A percentile compares a stretch with the other conserved stretches of the same genome.
Evolutionary conservation across 1,140 invertebrate species (phyloP).

Genomic region (Halyomorpha halys): DNA sequence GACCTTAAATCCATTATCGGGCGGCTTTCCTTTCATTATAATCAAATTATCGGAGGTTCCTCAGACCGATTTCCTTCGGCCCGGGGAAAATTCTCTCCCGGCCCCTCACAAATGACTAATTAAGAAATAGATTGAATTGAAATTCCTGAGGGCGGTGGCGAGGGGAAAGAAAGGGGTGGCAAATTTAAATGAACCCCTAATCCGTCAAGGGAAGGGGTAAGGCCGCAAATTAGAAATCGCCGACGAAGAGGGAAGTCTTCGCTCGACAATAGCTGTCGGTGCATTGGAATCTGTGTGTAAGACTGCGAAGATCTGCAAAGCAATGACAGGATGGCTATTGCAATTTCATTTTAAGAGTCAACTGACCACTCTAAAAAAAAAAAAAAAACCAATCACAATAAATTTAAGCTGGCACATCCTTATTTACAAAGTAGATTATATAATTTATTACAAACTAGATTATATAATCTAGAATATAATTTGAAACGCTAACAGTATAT

Average conservation of each 20-base stretch:
- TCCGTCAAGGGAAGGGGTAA: slow-evolving; percentile 22
- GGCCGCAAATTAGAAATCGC: slow-evolving; percentile 21
- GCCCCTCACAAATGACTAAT: slow-evolving; percentile 25
- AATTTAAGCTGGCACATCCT: too few species aligned
- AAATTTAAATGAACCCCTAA: slow-evolving; percentile 27
- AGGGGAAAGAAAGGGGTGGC: slow-evolving; percentile 12
- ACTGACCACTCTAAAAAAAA: too few species aligned
- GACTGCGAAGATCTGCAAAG: too few species aligned
- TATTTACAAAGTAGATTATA: too few species aligned
- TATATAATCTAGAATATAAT: too few species aligned
- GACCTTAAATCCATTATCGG: neutral
- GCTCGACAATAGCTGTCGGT: too few species aligned
- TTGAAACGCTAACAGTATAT: too few species aligned
- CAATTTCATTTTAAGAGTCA: too few species aligned
- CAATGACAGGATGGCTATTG: too few species aligned
- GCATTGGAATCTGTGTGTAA: too few species aligned
- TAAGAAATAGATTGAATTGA: slow-evolving; percentile 27
- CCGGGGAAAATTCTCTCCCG: slow-evolving; percentile 14
- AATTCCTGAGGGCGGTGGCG: slow-evolving; percentile 21
- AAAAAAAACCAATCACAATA: too few species aligned
- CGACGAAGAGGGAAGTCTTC: neutral
- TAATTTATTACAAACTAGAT: too few species aligned
- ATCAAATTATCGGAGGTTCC: slow-evolving; percentile 18
- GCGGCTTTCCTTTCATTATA: slow-evolving; percentile 9
- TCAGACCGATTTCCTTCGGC: neutral